Evolutionary conservation across 2,113 vertebrate species (phyloP), one percentile per base, ranked within the genome.

Genomic region (Fukomys damarensis): DNA sequence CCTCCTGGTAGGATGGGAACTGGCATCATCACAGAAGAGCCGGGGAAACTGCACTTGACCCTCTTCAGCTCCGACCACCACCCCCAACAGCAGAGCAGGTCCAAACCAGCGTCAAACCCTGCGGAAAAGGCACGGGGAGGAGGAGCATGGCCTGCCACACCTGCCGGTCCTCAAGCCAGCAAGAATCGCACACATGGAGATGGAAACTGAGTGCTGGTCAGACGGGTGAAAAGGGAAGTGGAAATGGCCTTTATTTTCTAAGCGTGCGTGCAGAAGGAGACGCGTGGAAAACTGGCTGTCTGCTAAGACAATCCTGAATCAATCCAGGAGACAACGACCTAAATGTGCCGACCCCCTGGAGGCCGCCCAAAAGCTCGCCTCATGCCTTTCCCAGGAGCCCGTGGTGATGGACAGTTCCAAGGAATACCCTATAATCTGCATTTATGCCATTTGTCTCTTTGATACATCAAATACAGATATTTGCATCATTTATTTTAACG

Each of bases 381-480:
- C n/a, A 9, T 68, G 85, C 85, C 22, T 63, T 59, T 92, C 95
- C 70, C 81, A 83, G 83, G 85, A 91, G 87, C 17, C 4, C 41
- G 0, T 2, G 12, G 52, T 96, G 97, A 97, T 24, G 26, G 95
- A 96, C 95, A 94, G 96, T 84, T 97, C 61, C 38, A 89, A 97
- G 92, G 72, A 93, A 88, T 43, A 93, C 92, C 94, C 95, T 97
- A 80, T 94, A 93, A 97, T 97, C 96, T 93, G 84, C 92, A 95
- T 96, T 96, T 97, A 92, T 87, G 89, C 95, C 79, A 92, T 96
- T 95, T 97, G 92, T 98, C 96, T 95, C 87, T 96, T 96, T 96
- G 95, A 97, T 96, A 96, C 63, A 91, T 93, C 97, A 97, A 98
- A 97, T 95, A 87, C 56, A 96, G 93, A 97, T 95, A 97, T 97